Evolutionary conservation across 2,113 vertebrate species (phyloP).

Genomic region (Poeciliopsis retropinna): DNA sequence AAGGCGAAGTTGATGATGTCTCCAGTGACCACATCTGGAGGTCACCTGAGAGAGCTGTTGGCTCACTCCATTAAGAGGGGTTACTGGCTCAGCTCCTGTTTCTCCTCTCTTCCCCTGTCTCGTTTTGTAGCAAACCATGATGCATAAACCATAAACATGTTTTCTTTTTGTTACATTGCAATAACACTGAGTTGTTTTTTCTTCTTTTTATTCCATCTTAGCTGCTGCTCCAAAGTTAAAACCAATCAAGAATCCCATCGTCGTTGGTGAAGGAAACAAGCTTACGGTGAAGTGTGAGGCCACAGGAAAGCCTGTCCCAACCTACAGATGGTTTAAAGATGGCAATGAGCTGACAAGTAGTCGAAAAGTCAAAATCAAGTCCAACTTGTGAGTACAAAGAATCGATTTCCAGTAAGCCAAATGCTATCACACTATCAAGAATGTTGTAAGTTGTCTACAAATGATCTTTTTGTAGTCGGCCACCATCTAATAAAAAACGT

Average conservation of each 20-base stretch:
- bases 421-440: neutral
- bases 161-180: conserved; percentile 1
- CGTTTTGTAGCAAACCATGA: conserved; percentile 27
- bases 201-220: conserved; percentile 59
- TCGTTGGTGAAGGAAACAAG: conserved; percentile 87
- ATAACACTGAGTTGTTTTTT: conserved; percentile 8
- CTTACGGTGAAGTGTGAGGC: conserved; percentile 93
- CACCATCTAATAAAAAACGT: too few species aligned
- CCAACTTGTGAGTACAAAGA: conserved; percentile 83
- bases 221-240: conserved; percentile 90
- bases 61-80: conserved; percentile 41
- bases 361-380: conserved; percentile 89
- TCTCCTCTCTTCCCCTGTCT: conserved; percentile 26
- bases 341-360: conserved; percentile 93
- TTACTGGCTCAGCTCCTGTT: conserved; percentile 16
- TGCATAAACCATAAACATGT: conserved; percentile 9
- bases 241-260: conserved; percentile 86
- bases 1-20: conserved; percentile 59
- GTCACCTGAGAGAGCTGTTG: conserved; percentile 68
- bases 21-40: conserved; percentile 74
- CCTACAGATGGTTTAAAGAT: conserved; percentile 96
- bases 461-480: too few species aligned
- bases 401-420: conserved; percentile 12
- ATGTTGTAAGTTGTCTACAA: neutral
- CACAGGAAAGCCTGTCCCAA: conserved; percentile 86